phyloP scores from a whole-genome alignment of 2,888 invertebrate species.

The Drosophila mettleri region DNA sequence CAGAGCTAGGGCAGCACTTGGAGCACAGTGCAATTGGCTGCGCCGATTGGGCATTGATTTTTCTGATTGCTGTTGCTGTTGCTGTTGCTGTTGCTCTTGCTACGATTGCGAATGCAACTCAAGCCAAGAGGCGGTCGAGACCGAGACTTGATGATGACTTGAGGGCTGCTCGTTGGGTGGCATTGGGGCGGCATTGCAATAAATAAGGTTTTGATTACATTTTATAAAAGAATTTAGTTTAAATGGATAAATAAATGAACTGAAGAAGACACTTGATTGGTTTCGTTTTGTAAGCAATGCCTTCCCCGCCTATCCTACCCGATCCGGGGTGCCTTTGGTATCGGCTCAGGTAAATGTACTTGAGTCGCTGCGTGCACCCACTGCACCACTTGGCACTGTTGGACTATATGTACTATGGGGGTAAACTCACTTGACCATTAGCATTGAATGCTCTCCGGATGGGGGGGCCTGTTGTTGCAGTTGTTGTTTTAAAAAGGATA shows the following conservation, averaged over 20 bases:
- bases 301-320: too few relatives aligned
- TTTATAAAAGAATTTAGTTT: conserved; percentile 79
- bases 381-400: conserved; percentile 33
- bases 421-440: conserved; percentile 73
- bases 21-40: conserved; percentile 54
- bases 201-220: conserved; percentile 83
- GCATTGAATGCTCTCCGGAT: conserved; percentile 38
- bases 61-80: conserved; percentile 40
- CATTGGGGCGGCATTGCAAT: conserved; percentile 54
- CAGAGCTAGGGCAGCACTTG: conserved; percentile 42
- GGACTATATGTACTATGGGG: conserved; percentile 31
- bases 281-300: conserved; percentile 78
- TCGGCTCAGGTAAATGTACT: conserved; percentile 43
- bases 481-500: conserved; percentile 93
- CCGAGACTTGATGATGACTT: conserved; percentile 53
- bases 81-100: conserved; percentile 29
- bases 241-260: conserved; percentile 75
- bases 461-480: conserved; percentile 40
- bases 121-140: conserved; percentile 63
- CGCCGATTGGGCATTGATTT: conserved; percentile 76
- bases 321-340: too few relatives aligned
- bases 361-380: conserved; percentile 44
- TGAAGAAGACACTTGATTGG: conserved; percentile 83
- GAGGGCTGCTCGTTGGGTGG: conserved; percentile 38
- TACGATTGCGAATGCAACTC: conserved; percentile 70